These are phyloP conservation scores for Trichonephila clavipes DNA, from an alignment of 1,140 invertebrate genomes.

Conservation along the genomic window DNA sequence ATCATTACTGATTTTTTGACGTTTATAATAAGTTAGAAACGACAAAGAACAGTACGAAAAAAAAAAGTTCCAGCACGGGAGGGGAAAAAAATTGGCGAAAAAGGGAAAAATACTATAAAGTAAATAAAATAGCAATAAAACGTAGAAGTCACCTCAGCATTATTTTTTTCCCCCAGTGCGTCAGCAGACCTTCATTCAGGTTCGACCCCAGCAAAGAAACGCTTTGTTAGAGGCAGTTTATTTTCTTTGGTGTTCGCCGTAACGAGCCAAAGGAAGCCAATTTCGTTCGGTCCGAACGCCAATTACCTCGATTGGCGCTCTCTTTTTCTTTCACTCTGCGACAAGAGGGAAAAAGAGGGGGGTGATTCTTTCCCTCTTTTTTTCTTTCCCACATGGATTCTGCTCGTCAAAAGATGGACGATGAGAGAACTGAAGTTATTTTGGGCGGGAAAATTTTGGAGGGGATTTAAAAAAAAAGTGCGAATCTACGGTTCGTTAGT, in stretches of 20 bases:
- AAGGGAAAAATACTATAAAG: not conserved
- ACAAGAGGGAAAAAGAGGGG: constrained; percentile 38
- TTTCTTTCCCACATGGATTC: not conserved
- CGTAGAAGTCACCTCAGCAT: constrained; percentile 43
- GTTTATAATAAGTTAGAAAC: constrained; percentile 43
- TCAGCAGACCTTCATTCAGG: not conserved
- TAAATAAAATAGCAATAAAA: constrained; percentile 71
- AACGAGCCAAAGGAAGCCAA: constrained; percentile 75
- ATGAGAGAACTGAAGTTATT: not conserved
- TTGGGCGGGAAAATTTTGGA: not conserved
- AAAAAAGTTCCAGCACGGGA: not conserved
- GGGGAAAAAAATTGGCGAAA: constrained; percentile 35
- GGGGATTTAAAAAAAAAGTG: not conserved
- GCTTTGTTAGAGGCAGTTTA: constrained; percentile 75
- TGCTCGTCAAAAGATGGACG: not conserved
- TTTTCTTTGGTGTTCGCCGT: constrained; percentile 75
- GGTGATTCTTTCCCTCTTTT: not conserved
- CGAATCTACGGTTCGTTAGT: constrained; percentile 24
- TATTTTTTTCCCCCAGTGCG: constrained; percentile 13
- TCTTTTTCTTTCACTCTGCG: constrained; percentile 27
- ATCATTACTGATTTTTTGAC: constrained; percentile 65
- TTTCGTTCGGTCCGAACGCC: constrained; percentile 74
- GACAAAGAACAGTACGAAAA: not conserved
- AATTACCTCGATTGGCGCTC: constrained; percentile 74
- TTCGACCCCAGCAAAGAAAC: constrained; percentile 38